Evolutionary conservation across 2,888 invertebrate genomes (phyloP).

Genomic region (Metalampra italica): DNA sequence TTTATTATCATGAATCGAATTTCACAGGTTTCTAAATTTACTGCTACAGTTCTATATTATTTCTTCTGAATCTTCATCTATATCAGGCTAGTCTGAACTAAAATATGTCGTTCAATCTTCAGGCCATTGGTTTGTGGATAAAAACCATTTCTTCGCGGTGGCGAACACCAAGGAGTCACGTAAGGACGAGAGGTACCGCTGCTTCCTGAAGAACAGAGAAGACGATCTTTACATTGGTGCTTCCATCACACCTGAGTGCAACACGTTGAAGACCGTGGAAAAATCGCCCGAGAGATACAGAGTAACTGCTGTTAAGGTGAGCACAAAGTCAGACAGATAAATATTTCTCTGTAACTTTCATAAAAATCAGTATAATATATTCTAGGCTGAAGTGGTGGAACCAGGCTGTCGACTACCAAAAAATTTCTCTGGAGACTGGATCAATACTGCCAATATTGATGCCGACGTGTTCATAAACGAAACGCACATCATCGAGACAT

Average conservation of each 20-base stretch:
- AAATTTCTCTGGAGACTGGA: slow-evolving; percentile 97
- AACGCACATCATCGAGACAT: slow-evolving; percentile 97
- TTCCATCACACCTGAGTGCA: slow-evolving; percentile 96
- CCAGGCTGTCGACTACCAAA: slow-evolving; percentile 95
- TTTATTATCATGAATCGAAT: too few species aligned
- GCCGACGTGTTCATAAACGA: slow-evolving; percentile 96
- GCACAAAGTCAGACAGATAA: background rate
- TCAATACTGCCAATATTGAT: slow-evolving; percentile 97
- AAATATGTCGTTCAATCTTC: too few species aligned
- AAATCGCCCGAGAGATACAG: slow-evolving; percentile 94
- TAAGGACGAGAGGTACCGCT: slow-evolving; percentile 95
- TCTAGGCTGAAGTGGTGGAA: slow-evolving; percentile 89
- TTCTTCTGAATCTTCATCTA: too few species aligned
- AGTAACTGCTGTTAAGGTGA: slow-evolving; percentile 86
- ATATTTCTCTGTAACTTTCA: background rate
- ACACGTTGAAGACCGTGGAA: slow-evolving; percentile 94
- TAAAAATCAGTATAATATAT: slow-evolving; percentile 4
- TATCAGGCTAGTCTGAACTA: too few species aligned
- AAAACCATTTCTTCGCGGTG: slow-evolving; percentile 98
- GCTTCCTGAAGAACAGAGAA: slow-evolving; percentile 95
- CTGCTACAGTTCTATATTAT: too few species aligned
- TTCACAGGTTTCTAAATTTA: too few species aligned
- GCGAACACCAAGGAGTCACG: slow-evolving; percentile 97
- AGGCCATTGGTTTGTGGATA: slow-evolving; percentile 96
- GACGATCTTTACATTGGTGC: slow-evolving; percentile 95